Evolutionary conservation across 2,797 vertebrate genomes (phyloP), one percentile per base, ranked within the genome.

Genomic region (Botia almorhae): DNA sequence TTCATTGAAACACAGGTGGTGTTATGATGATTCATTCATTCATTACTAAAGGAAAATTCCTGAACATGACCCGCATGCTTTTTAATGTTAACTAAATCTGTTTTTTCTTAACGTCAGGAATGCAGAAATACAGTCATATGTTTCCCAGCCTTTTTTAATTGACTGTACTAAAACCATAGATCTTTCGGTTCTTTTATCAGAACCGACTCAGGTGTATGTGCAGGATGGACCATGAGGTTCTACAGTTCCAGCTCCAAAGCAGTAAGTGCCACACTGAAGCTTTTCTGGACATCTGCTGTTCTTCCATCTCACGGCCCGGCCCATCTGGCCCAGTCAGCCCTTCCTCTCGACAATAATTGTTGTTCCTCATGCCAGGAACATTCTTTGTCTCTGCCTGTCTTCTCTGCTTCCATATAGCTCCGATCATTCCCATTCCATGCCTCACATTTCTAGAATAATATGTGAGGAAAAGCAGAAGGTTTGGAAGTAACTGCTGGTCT

Each of bases 211-310:
- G 75, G 81, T 82, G 69, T 65, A 8, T 46, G 61, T 26, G 36
- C 63, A 78, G 46, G 46, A 51, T 43, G 23, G 36, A 19, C 19
- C 39, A 26, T 33, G 74, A 68, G 64, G 53, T 7, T 71, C 43
- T 65, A n/a, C 69, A 73, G 48, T 55, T 33, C 14, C 50, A 69
- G 39, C 26, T 78, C 26, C 53, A 65, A 13, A 46, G 33, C 64
- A 67, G 65, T 43, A n/a, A 79, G 55, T 51, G 63, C 61, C 69
- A 56, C 75, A 71, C 82, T 3, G 7, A 81, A 74, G 81, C 78
- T 89, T 91, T 78, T 88, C 73, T 69, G 87, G 88, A 89, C 92
- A 93, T 92, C 90, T 93, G 91, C 89, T 91, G 85, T 85, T 87
- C 86, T 89, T 84, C 87, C 82, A 88, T 82, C 89, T 83, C 82